phyloP scores from a whole-genome alignment of 2,797 vertebrate species.

The Scarus forsteni region DNA sequence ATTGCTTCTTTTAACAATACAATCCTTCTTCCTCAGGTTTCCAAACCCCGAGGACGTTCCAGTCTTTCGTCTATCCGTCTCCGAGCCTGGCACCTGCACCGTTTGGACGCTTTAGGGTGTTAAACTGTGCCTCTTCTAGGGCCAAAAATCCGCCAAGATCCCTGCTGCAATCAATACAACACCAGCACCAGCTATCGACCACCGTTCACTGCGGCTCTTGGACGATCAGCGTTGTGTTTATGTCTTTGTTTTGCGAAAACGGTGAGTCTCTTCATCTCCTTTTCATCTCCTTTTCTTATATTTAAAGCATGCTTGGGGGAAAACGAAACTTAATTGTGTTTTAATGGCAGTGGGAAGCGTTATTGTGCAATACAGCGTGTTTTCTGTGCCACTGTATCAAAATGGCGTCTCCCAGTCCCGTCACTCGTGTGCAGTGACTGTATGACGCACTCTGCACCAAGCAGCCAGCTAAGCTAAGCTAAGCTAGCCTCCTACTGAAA shows the following conservation, averaged over 20 bases:
- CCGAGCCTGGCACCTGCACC: conserved; percentile 49
- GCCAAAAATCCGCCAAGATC: conserved; percentile 25
- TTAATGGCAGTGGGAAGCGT: background rate
- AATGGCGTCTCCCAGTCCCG: conserved; percentile 85
- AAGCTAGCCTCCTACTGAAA: conserved; percentile 36
- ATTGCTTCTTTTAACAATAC: conserved; percentile 44
- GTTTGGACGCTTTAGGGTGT: conserved; percentile 63
- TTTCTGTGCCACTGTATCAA: conserved; percentile 74
- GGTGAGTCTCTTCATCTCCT: conserved; percentile 79
- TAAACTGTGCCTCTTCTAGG: conserved; percentile 51
- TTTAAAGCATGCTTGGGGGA: fast-evolving
- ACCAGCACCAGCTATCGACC: conserved; percentile 72
- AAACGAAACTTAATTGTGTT: fast-evolving
- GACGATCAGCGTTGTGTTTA: conserved; percentile 99
- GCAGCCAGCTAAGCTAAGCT: conserved; percentile 50
- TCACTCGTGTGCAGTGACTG: conserved; percentile 74
- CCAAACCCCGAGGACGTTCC: conserved; percentile 64
- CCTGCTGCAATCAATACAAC: conserved; percentile 67
- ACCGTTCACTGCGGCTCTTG: conserved; percentile 93
- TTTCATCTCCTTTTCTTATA: fast-evolving
- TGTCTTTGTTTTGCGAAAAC: conserved; percentile 99
- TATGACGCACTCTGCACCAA: conserved; percentile 88
- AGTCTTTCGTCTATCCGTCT: conserved; percentile 26
- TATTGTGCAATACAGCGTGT: conserved; percentile 31
- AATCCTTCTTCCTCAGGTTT: conserved; percentile 41